These are phyloP conservation scores for Oscheius myriophilus DNA, from an alignment of 2,888 invertebrate species.

Conservation along the genomic window DNA sequence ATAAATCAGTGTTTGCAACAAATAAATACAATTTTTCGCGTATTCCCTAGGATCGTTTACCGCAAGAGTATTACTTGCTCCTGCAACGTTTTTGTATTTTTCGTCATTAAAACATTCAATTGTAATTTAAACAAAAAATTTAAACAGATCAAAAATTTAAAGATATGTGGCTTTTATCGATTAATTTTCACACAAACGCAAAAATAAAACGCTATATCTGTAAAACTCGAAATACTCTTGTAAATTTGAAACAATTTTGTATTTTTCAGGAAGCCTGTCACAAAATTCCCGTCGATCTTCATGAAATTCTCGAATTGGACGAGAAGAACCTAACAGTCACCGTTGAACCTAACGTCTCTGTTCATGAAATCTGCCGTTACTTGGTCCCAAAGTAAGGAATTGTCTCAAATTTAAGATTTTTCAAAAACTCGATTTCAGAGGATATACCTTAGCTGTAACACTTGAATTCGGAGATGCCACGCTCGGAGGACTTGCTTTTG, in stretches of 20 bases:
- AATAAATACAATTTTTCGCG: no score
- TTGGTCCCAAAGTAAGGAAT: conserved; percentile 73
- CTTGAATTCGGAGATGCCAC: conserved; percentile 80
- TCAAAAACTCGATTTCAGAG: conserved; percentile 60
- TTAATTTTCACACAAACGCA: no score
- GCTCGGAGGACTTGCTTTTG: conserved; percentile 79
- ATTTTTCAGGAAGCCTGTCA: conserved; percentile 75
- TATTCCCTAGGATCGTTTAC: no score
- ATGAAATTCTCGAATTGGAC: conserved; percentile 77
- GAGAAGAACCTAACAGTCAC: conserved; percentile 76
- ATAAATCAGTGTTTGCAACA: no score
- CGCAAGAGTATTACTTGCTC: no score
- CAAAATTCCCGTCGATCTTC: conserved; percentile 77
- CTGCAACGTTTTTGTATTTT: no score
- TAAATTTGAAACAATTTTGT: not conserved
- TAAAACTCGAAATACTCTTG: no score
- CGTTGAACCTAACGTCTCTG: conserved; percentile 80
- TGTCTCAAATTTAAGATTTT: not conserved
- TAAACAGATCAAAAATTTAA: no score
- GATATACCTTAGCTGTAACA: conserved; percentile 79
- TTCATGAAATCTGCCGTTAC: conserved; percentile 78
- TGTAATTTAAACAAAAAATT: no score
- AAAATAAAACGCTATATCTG: no score
- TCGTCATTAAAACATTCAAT: no score
- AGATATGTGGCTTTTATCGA: no score